Percentiles rank a stretch among this genome's conserved stretches.
These are phyloP conservation scores for Scaptomyza caliginosa DNA, from an alignment of 2,888 invertebrate species.

Conservation along the genomic window DNA sequence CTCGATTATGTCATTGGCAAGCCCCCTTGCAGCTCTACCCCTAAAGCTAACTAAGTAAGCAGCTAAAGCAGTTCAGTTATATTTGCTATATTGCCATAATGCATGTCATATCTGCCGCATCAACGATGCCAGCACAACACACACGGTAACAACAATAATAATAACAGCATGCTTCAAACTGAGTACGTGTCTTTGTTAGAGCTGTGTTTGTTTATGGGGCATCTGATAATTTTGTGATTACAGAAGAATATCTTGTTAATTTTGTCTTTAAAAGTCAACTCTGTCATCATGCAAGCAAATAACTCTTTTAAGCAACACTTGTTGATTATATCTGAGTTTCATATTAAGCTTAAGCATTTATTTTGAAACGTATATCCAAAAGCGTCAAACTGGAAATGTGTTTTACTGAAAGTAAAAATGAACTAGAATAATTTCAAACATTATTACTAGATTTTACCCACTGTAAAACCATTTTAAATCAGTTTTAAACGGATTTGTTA, in stretches of 20 bases:
- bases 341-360: no score
- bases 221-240: constrained; percentile 24
- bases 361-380: no score
- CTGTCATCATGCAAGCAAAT: neutral
- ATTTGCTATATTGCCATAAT: constrained; percentile 66
- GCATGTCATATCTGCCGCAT: constrained; percentile 74
- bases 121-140: constrained; percentile 22
- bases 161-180: constrained; percentile 21
- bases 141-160: constrained; percentile 18
- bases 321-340: neutral
- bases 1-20: constrained; percentile 74
- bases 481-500: neutral
- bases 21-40: constrained; percentile 20
- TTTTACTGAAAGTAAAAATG: no score
- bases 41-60: neutral
- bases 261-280: neutral
- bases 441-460: neutral
- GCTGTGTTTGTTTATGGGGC: constrained; percentile 24
- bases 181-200: constrained; percentile 21
- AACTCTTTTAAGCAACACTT: neutral
- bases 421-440: neutral
- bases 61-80: constrained; percentile 17
- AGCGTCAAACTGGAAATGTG: no score
- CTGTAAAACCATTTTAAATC: neutral
- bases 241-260: constrained; percentile 1